Conservation (phyloP, 2,888 invertebrate genomes). For the Coecobrya sp. region DNA sequence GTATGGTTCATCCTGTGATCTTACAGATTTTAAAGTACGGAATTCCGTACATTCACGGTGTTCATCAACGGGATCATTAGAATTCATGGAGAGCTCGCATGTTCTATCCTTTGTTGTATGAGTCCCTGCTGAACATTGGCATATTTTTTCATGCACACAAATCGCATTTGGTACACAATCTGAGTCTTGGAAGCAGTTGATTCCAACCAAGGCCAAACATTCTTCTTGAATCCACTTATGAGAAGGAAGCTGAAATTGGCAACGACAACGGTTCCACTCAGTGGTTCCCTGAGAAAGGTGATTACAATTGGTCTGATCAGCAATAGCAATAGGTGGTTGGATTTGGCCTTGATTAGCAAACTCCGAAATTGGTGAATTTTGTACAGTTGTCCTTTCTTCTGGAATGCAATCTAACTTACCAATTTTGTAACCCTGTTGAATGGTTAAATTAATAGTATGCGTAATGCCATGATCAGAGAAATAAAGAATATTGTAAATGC, state of each 20-base stretch:
- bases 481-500: too few relatives aligned
- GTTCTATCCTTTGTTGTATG: slow-evolving; percentile 36
- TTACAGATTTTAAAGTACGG: slow-evolving; percentile 15
- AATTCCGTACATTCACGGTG: neutral
- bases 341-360: neutral
- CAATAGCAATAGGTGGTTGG: neutral
- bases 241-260: neutral
- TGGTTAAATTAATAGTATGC: neutral
- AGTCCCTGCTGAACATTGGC: slow-evolving; percentile 41
- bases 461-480: too few relatives aligned
- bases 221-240: slow-evolving; percentile 40
- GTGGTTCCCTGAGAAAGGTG: neutral
- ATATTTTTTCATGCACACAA: slow-evolving; percentile 17
- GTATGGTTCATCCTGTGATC: neutral
- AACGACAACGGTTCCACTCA: slow-evolving; percentile 12
- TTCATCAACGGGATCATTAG: neutral
- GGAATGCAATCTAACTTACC: neutral
- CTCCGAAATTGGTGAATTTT: neutral
- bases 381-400: neutral
- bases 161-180: slow-evolving; percentile 39
- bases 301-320: neutral
- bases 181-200: neutral
- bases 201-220: slow-evolving; percentile 63
- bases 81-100: neutral
- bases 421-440: slow-evolving; percentile 22